phyloP scores from a whole-genome alignment of 2,888 invertebrate species.

The Tenthredo livida region DNA sequence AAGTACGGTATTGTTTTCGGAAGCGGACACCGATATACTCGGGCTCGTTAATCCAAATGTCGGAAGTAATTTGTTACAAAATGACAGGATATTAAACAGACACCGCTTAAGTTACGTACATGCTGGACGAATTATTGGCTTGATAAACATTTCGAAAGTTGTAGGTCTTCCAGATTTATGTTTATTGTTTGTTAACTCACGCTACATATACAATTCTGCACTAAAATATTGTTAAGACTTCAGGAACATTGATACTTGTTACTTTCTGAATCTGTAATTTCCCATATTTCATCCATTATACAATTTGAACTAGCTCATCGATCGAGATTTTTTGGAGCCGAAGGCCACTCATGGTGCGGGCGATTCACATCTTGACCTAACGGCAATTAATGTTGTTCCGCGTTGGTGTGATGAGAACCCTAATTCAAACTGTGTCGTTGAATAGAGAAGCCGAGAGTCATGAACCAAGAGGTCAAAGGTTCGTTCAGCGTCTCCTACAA shows the following conservation, averaged over 20 bases:
- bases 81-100: not conserved
- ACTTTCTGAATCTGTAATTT: no score
- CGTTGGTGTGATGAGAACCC: not conserved
- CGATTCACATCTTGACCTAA: not conserved
- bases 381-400: not conserved
- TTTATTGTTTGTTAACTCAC: no score
- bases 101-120: not conserved
- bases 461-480: constrained; percentile 1
- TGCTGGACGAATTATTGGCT: not conserved
- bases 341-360: not conserved
- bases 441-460: not conserved
- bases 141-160: not conserved
- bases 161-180: not conserved
- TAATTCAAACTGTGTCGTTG: not conserved
- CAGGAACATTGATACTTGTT: no score
- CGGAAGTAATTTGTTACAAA: not conserved
- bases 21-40: not conserved
- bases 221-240: no score
- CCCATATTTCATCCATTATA: no score
- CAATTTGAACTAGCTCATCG: not conserved
- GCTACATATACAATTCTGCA: no score
- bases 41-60: not conserved
- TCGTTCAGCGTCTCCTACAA: not conserved
- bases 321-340: not conserved
- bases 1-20: not conserved